Percentiles rank a stretch among this genome's conserved stretches.
These are phyloP conservation scores for Macropus fuliginosus DNA, from an alignment of 2,797 vertebrate species.

Conservation along the genomic window DNA sequence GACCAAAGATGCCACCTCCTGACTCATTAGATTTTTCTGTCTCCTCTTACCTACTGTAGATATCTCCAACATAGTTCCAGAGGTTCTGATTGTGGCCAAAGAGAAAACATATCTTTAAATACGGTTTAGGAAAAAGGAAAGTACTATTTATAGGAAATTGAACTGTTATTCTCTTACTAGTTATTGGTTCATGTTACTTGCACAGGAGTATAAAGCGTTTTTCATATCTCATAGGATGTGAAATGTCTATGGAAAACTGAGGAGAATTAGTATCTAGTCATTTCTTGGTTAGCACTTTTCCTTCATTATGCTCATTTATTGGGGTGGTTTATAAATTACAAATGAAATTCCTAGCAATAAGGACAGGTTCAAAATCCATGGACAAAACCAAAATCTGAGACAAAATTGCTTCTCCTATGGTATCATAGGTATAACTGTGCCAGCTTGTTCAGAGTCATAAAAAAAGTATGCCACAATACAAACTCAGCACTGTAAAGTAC, in stretches of 20 bases:
- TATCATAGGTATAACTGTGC: background rate
- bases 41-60: background rate
- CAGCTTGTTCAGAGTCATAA: conserved; percentile 4
- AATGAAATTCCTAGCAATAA: conserved; percentile 51
- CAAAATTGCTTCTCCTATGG: background rate
- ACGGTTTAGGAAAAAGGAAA: background rate
- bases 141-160: background rate
- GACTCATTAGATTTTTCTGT: background rate
- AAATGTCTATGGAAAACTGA: conserved; percentile 23
- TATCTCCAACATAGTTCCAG: background rate
- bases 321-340: conserved; percentile 46
- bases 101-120: background rate
- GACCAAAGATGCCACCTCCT: background rate
- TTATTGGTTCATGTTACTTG: too few species aligned
- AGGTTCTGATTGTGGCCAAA: background rate
- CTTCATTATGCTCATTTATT: conserved; percentile 43
- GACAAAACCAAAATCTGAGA: conserved; percentile 47
- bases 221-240: too few species aligned
- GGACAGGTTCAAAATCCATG: conserved; percentile 61
- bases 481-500: conserved; percentile 42
- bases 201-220: too few species aligned
- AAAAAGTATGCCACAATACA: conserved; percentile 10
- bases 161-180: too few species aligned
- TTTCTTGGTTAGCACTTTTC: conserved; percentile 51
- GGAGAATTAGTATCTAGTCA: conserved; percentile 50